A percentile compares a stretch with the other conserved stretches of the same genome.
Evolutionary conservation across 1,140 invertebrate genomes (phyloP).

Genomic region (Camponotus floridanus): DNA sequence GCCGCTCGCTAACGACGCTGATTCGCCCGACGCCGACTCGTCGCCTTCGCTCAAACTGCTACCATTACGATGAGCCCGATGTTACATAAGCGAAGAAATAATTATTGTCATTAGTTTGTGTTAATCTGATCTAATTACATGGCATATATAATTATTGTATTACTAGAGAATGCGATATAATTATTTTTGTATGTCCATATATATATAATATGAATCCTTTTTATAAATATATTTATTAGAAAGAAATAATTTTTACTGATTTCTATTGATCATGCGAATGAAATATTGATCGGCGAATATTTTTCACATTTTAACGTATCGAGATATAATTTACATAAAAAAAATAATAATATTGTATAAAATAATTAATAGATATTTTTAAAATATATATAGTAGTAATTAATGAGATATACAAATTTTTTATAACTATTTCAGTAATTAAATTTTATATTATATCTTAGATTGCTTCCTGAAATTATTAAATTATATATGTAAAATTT

Average conservation of each 20-base stretch:
- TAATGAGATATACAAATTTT: not conserved
- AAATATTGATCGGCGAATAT: not conserved
- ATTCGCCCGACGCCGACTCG: slow-evolving; percentile 37
- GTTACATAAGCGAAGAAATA: not conserved
- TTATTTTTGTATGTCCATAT: not conserved
- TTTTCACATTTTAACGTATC: not conserved
- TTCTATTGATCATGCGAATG: not conserved
- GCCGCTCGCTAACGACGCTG: slow-evolving; percentile 49
- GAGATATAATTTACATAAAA: not conserved
- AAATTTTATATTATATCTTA: not conserved
- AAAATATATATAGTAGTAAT: not conserved
- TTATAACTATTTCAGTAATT: not conserved
- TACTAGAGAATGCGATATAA: not conserved
- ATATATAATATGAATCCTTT: not conserved
- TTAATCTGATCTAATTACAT: not conserved
- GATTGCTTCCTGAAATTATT: not conserved
- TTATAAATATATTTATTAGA: not conserved
- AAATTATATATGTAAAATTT: not conserved
- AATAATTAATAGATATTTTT: not conserved
- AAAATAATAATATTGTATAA: not conserved
- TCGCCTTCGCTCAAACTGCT: slow-evolving; percentile 32
- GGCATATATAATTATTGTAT: too few relatives aligned
- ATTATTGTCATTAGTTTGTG: too few relatives aligned
- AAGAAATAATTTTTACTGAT: not conserved
- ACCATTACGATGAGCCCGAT: not conserved